phyloP scores from a whole-genome alignment of 2,888 invertebrate genomes.

The Darwinula stevensoni region DNA sequence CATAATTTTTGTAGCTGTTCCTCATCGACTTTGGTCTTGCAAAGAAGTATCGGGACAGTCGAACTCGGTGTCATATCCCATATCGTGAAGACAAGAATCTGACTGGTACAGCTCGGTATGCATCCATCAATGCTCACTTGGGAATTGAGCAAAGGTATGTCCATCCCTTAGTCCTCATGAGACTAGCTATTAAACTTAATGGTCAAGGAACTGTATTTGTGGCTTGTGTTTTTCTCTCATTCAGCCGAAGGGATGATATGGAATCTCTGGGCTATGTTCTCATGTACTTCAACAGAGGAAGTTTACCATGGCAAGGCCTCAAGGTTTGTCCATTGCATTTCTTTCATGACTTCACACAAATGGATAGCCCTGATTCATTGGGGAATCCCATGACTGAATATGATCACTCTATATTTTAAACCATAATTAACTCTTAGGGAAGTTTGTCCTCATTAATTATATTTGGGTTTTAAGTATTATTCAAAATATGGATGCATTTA shows the following conservation, averaged over 20 bases:
- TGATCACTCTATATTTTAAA: too few relatives aligned
- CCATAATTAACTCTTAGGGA: too few relatives aligned
- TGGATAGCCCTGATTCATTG: too few relatives aligned
- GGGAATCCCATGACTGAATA: too few relatives aligned
- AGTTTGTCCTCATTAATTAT: too few relatives aligned
- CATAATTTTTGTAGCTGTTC: slow-evolving; percentile 37
- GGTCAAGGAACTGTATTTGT: neutral
- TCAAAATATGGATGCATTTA: too few relatives aligned
- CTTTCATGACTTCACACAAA: too few relatives aligned
- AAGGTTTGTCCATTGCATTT: too few relatives aligned
- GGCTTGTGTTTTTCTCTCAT: slow-evolving; percentile 8
- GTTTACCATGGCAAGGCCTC: slow-evolving; percentile 22
- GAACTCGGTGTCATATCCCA: slow-evolving; percentile 65
- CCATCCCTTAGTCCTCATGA: slow-evolving; percentile 3
- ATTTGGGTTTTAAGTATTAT: too few relatives aligned
- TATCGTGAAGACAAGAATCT: slow-evolving; percentile 94
- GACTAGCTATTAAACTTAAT: neutral
- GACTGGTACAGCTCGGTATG: slow-evolving; percentile 84
- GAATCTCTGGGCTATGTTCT: slow-evolving; percentile 96
- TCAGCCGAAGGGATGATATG: slow-evolving; percentile 89
- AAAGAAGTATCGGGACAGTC: slow-evolving; percentile 86
- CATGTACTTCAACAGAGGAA: slow-evolving; percentile 69
- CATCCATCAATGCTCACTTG: slow-evolving; percentile 95
- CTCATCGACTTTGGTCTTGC: slow-evolving; percentile 98
- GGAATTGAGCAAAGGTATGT: slow-evolving; percentile 60